These are phyloP conservation scores for Agriopis aurantiaria DNA, from an alignment of 2,888 invertebrate species.

Conservation along the genomic window DNA sequence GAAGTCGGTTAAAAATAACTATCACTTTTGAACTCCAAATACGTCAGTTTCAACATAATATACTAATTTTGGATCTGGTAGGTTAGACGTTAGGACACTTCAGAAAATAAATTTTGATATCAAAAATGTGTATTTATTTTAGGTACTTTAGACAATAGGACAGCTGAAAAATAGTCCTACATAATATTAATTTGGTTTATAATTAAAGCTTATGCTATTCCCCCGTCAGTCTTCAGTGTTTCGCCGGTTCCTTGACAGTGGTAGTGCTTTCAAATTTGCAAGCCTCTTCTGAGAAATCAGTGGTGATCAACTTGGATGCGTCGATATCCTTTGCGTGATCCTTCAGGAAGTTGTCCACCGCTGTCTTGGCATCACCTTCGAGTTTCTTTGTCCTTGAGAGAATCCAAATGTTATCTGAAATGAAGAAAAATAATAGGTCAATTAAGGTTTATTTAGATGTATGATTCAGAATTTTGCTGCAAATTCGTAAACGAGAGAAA, in stretches of 20 bases:
- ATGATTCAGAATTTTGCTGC: too few relatives aligned
- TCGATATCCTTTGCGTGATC: constrained; percentile 67
- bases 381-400: constrained; percentile 69
- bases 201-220: background rate
- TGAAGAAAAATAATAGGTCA: background rate
- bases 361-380: constrained; percentile 68
- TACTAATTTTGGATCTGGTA: background rate
- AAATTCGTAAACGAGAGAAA: too few relatives aligned
- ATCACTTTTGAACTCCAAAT: background rate
- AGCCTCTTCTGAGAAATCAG: constrained; percentile 71
- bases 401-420: constrained; percentile 73
- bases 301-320: constrained; percentile 59
- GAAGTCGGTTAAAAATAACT: too few relatives aligned
- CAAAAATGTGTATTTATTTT: background rate
- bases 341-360: constrained; percentile 70
- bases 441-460: too few relatives aligned
- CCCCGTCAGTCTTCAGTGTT: constrained; percentile 48
- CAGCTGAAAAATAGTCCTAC: background rate
- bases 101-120: background rate
- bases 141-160: background rate
- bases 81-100: background rate
- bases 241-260: constrained; percentile 58
- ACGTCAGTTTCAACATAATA: background rate
- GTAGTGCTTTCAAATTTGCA: constrained; percentile 68
- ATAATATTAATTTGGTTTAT: constrained; percentile 2